Evolutionary conservation across 2,113 vertebrate species (phyloP), one percentile per base, ranked within the genome.

Genomic region (Anguilla japonica): DNA sequence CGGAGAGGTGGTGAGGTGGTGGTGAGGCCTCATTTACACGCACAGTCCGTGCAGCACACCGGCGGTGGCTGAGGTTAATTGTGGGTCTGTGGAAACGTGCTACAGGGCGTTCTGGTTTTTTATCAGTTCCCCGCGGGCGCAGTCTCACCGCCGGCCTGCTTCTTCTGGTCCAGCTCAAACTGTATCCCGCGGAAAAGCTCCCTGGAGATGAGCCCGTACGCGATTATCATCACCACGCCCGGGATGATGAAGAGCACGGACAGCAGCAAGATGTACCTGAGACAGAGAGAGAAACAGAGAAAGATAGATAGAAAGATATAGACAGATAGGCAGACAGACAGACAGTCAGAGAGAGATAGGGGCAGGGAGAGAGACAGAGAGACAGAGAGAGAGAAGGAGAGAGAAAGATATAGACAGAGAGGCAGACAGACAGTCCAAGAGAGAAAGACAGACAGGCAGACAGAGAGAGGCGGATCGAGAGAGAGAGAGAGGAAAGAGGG

Each of bases 141-240:
- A 6, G 26, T 9, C 94, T 95, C 85, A 96, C 96, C 94, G 22
- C 92, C 86, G 0, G 93, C 93, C 56, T 92, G 89, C 78, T 95
- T 94, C 78, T 93, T 96, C 85, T 95, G 93, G 40, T 92, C 93
- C 91, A 94, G 90, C 90, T 96, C 96, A 91, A 96, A 96, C 89
- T 94, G 95, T 87, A 96, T 96, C 79, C 96, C 96, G 85, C 93
- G 90, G 43, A 94, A 96, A 79, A 96, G 95, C 85, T 96, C 95
- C 75, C 96, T 90, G 85, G 96, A 96, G 90, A 96, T 96, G 26
- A 96, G 93, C 40, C 96, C 96, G 2, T 96, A 96, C 22, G 96
- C 95, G 39, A 94, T 91, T 50, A 94, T 95, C 95, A 96, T 96
- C 91, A 96, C 94, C 88, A 96, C 90, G 3, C 96, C 96, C 2